Evolutionary conservation across 1,140 invertebrate genomes (phyloP), one percentile per base, ranked within the genome.

Genomic region (Anagrus nilaparvatae): DNA sequence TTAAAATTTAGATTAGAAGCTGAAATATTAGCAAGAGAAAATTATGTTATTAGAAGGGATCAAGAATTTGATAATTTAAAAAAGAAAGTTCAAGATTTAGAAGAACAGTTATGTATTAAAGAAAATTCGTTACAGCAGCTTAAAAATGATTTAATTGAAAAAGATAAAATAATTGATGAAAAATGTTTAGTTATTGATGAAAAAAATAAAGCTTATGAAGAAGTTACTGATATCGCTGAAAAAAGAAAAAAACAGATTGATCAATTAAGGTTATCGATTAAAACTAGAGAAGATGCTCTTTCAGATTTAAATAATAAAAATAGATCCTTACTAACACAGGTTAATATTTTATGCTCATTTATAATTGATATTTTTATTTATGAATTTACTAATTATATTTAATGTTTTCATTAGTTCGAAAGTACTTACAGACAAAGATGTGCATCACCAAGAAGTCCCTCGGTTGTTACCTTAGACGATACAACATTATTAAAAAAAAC

Each of bases 171-270:
- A n/a, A 40, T 65, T 0, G 56, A 56, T n/a, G 63, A 69, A 41
- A 65, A 63, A 37, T 52, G 19, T 18, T 4, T 32, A 2, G 17
- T 61, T 12, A 23, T 69, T 12, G 61, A 65, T 8, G 65, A 67
- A 40, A 67, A 60, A 34, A 49, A 40, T 27, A 53, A 47, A 4
- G 48, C 48, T 4, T 65, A 56, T 25, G 63, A 67, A 5, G 63
- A 67, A 29, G 25, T 67, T 7, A 52, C 40, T 3, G 34, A 44
- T 0, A 46, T 59, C 16, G 50, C 59, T 0, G 64, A 69, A 6
- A 67, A 63, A 42, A 54, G 61, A n/a, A 65, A 64, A 37, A 65
- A 65, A 30, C 65, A 67, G 37, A 52, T 69, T 5, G 59, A 62
- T 37, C 61, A 56, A 19, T 46, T 67, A 5, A 59, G 65, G 20